phyloP scores from a whole-genome alignment of 2,113 vertebrate species.

The Tachuris rubrigastra region DNA sequence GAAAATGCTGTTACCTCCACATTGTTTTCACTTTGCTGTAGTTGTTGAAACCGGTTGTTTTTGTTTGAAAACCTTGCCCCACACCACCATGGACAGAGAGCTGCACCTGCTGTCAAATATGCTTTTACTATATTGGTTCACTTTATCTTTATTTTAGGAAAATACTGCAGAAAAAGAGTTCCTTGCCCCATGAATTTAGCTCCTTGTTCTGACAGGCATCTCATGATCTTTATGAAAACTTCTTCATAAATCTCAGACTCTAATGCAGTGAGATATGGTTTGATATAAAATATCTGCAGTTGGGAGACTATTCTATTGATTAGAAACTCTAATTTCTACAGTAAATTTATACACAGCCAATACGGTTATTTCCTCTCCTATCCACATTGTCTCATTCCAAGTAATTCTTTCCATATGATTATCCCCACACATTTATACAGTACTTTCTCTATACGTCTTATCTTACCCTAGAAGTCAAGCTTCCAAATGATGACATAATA shows the following conservation, averaged over 20 bases:
- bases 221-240: background rate
- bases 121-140: background rate
- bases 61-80: background rate
- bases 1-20: background rate
- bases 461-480: background rate
- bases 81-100: background rate
- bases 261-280: background rate
- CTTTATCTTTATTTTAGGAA: background rate
- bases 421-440: background rate
- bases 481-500: background rate
- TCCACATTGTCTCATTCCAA: background rate
- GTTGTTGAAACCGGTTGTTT: background rate
- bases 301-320: background rate
- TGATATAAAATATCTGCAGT: background rate
- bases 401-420: background rate
- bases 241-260: background rate
- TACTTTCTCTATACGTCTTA: background rate
- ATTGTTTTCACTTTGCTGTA: background rate
- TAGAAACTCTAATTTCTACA: background rate
- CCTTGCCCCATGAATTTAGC: background rate
- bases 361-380: background rate
- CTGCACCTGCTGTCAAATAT: background rate
- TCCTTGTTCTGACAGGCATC: background rate
- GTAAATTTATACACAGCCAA: background rate
- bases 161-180: background rate